Evolutionary conservation across 92 coral and sea anemone species (phyloP), one percentile per base, ranked within the genome.

Genomic region (Zoanthus sociatus): DNA sequence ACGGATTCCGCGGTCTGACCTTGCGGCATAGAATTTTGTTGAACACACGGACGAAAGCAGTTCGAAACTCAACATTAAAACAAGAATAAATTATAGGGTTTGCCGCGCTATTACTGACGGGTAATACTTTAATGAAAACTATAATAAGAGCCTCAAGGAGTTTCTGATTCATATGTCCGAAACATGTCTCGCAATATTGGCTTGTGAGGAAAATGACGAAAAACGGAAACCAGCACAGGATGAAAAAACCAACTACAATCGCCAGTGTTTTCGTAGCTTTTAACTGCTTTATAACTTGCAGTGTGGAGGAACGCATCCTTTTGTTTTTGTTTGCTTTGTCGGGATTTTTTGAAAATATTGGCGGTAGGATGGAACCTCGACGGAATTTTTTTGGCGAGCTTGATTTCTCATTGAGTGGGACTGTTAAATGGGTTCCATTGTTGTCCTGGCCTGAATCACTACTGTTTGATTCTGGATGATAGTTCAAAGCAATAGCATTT

Each of bases 231-330:
- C 99, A 97, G 15, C 97, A 97, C 6, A 97, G 21, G 46, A 90
- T 90, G 32, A 97, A 97, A 30, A 97, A 96, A 0, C 99, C 99
- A 7, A 97, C 94, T 0, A 97, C 99, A 48, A 97, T 88, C 12
- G 98, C 99, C 45, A 97, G 78, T 9, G 99, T 97, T 71, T 97
- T 97, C 30, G 99, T 97, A 1, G 99, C 99, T 88, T 97, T 97
- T 8, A 97, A 90, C 78, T 97, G 99, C 58, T 93, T 93, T 86
- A 97, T 91, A 17, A 93, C 89, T 42, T 95, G 90, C 18, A 95
- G 87, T 16, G 94, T 90, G 1, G 98, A 94, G 31, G 93, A 69
- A n/a, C 88, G 77, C 26, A 90, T 76, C 0, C 89, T 87, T 30
- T 91, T 92, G 1, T 71, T 71, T 46, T 73, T 69, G 51, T 79